phyloP scores from a whole-genome alignment of 2,888 invertebrate genomes.

The Onthophagus sagittarius region DNA sequence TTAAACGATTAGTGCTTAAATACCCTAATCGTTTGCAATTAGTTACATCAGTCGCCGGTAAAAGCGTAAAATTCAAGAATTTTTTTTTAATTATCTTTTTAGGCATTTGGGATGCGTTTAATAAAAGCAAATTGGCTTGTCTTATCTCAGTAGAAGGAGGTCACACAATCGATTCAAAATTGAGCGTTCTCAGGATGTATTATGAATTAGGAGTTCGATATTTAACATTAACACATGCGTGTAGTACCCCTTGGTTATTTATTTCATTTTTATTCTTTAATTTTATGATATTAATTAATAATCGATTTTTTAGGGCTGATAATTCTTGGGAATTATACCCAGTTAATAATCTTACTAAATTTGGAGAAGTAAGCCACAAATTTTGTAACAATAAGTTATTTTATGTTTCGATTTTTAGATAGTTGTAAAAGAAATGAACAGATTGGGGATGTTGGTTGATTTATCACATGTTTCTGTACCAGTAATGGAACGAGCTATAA shows the following conservation, averaged over 20 bases:
- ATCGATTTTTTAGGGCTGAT: constrained; percentile 44
- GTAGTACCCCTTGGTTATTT: constrained; percentile 57
- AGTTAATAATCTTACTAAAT: constrained; percentile 45
- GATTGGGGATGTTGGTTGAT: constrained; percentile 62
- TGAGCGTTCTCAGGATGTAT: constrained; percentile 54
- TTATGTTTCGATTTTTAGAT: constrained; percentile 39
- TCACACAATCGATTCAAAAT: constrained; percentile 57
- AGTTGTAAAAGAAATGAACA: constrained; percentile 60
- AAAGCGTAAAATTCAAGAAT: constrained; percentile 25
- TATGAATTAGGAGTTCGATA: constrained; percentile 60
- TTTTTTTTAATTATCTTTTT: constrained; percentile 25
- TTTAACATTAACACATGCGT: constrained; percentile 60
- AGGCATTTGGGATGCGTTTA: constrained; percentile 51
- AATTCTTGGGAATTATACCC: constrained; percentile 37
- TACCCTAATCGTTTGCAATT: constrained; percentile 47
- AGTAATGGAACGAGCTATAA: constrained; percentile 56
- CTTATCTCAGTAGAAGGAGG: constrained; percentile 61
- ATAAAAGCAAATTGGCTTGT: constrained; percentile 55
- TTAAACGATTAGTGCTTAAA: constrained; percentile 48
- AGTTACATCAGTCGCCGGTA: constrained; percentile 45
- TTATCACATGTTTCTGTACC: constrained; percentile 56
- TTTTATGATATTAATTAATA: neutral
- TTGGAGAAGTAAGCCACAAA: constrained; percentile 43
- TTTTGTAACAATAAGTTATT: neutral
- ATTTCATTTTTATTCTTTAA: neutral